Conservation (phyloP, 92 coral and sea anemone genomes). For the Zoanthus sociatus region DNA sequence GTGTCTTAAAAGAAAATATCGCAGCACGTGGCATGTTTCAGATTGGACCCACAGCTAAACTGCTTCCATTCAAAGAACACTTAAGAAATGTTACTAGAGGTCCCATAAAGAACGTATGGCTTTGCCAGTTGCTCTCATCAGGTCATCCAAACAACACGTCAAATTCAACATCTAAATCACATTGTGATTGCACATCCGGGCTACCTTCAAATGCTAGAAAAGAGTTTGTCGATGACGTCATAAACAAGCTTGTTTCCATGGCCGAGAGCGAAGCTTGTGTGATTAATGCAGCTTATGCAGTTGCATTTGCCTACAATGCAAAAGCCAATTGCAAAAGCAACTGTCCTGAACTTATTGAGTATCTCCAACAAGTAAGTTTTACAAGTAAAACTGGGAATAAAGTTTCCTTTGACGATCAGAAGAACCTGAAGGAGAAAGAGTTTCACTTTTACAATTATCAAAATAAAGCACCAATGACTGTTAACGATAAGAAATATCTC, state of each 20-base stretch:
- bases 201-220: slow-evolving; percentile 67
- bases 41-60: slow-evolving; percentile 65
- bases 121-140: slow-evolving; percentile 58
- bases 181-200: slow-evolving; percentile 59
- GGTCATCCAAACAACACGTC: slow-evolving; percentile 18
- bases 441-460: slow-evolving; percentile 77
- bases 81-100: slow-evolving; percentile 57
- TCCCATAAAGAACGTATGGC: slow-evolving; percentile 58
- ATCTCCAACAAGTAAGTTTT: slow-evolving; percentile 67
- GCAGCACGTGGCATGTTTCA: slow-evolving; percentile 89
- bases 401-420: slow-evolving; percentile 72
- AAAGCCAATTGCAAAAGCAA: slow-evolving; percentile 61
- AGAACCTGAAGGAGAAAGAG: slow-evolving; percentile 62
- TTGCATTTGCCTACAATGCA: slow-evolving; percentile 72
- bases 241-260: slow-evolving; percentile 56
- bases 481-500: slow-evolving; percentile 56
- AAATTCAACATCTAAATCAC: slow-evolving; percentile 38
- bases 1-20: slow-evolving; percentile 62
- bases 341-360: slow-evolving; percentile 59
- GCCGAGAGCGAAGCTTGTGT: slow-evolving; percentile 84
- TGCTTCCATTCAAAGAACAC: slow-evolving; percentile 64
- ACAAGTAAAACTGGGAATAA: slow-evolving; percentile 79
- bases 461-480: slow-evolving; percentile 60
- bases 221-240: slow-evolving; percentile 54
- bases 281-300: slow-evolving; percentile 84